phyloP scores from a whole-genome alignment of 2,797 vertebrate genomes.

The Allochrocebus solatus region DNA sequence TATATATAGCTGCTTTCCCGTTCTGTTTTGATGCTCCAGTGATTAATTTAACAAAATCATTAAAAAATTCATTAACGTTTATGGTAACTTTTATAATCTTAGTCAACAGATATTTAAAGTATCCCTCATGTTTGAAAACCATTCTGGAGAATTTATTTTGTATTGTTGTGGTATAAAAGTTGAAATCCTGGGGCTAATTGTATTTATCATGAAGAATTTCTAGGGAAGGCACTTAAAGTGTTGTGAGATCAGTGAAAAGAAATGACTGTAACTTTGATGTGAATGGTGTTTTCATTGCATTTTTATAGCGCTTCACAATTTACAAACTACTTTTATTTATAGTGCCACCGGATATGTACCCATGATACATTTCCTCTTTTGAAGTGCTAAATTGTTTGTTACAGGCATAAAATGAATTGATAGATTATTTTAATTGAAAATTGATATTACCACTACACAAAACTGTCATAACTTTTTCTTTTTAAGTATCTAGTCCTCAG shows the following conservation, averaged over 20 bases:
- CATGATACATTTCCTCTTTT: not conserved
- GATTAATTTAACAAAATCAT: not conserved
- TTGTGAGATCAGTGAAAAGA: not conserved
- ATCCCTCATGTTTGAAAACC: not conserved
- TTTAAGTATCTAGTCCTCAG: conserved; percentile 90
- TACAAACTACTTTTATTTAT: not conserved
- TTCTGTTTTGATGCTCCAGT: not conserved
- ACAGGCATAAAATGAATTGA: not conserved
- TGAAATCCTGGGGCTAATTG: not conserved
- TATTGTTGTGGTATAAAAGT: not conserved
- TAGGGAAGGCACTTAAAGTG: not conserved
- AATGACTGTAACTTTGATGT: not conserved
- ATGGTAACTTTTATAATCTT: not conserved
- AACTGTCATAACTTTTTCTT: conserved; percentile 41
- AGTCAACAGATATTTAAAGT: not conserved
- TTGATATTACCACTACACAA: not conserved
- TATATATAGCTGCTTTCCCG: not conserved
- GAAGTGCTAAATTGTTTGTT: conserved; percentile 33
- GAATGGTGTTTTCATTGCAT: not conserved
- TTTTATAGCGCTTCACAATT: not conserved
- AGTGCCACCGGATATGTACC: not conserved
- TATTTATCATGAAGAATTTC: not conserved
- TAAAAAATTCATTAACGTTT: not conserved
- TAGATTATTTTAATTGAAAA: not conserved
- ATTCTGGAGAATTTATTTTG: not conserved